Evolutionary conservation across 2,888 invertebrate genomes (phyloP).

Genomic region (Himalopsyche kuldschensis): DNA sequence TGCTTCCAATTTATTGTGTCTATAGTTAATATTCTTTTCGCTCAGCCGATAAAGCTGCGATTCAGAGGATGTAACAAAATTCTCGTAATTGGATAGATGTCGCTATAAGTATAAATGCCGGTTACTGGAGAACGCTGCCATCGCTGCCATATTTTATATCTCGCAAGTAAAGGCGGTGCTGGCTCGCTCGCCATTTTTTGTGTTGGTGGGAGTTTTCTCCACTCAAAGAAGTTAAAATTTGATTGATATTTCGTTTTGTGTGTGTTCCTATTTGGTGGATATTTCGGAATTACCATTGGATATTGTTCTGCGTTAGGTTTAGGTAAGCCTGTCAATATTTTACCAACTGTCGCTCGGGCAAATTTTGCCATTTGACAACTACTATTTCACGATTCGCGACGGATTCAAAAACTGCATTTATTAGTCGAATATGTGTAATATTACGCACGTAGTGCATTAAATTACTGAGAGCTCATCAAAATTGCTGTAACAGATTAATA

Average conservation of each 20-base stretch:
- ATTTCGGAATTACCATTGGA: neutral
- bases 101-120: neutral
- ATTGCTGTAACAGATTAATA: neutral
- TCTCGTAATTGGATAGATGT: neutral
- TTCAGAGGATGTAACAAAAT: neutral
- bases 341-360: conserved; percentile 8
- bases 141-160: conserved; percentile 3
- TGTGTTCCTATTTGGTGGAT: conserved; percentile 3
- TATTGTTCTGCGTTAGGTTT: neutral
- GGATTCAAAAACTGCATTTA: neutral
- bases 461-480: too few species aligned
- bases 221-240: neutral
- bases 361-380: conserved; percentile 26
- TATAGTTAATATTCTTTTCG: neutral
- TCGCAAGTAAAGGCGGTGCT: conserved; percentile 27
- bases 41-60: neutral
- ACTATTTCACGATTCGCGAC: conserved; percentile 2
- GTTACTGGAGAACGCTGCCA: neutral
- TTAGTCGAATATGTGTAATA: neutral
- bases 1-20: too few species aligned
- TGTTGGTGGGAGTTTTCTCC: conserved; percentile 28
- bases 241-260: conserved; percentile 1
- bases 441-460: neutral
- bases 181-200: conserved; percentile 30
- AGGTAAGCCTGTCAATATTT: conserved; percentile 15